Conservation (phyloP, 1,140 invertebrate genomes). For the Leptestheria dahalacensis region DNA sequence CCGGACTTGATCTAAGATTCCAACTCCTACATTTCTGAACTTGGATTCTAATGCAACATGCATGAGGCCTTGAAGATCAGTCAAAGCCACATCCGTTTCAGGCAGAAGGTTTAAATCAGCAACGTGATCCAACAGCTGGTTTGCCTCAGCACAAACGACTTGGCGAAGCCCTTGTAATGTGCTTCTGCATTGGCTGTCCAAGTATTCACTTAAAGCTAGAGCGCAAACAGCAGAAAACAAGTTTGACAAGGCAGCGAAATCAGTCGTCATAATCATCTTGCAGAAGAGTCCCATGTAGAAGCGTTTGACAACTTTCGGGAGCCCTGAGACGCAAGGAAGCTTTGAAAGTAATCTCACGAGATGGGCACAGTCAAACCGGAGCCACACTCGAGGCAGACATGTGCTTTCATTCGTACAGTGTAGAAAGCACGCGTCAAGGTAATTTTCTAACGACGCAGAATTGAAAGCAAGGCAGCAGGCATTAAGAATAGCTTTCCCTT, state of each 20-base stretch:
- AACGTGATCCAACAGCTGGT: neutral
- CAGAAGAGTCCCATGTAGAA: neutral
- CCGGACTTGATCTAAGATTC: neutral
- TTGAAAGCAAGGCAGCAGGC: neutral
- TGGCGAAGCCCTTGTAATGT: neutral
- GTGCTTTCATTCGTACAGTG: neutral
- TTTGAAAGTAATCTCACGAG: too few species aligned
- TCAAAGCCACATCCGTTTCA: neutral
- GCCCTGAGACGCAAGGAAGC: neutral
- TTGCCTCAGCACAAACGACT: neutral
- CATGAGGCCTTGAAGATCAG: neutral
- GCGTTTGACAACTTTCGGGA: neutral
- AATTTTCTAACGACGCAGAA: neutral
- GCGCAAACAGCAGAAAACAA: neutral
- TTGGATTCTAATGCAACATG: neutral
- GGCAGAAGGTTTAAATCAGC: neutral
- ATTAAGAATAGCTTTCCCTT: neutral
- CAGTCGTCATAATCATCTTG: neutral
- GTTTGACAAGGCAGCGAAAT: neutral
- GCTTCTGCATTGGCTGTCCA: neutral
- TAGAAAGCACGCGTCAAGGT: neutral
- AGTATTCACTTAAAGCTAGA: neutral
- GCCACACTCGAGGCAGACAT: neutral
- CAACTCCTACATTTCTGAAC: neutral
- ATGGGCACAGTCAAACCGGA: neutral